Evolutionary conservation across 2,113 vertebrate genomes (phyloP).

Genomic region (Myodes glareolus): DNA sequence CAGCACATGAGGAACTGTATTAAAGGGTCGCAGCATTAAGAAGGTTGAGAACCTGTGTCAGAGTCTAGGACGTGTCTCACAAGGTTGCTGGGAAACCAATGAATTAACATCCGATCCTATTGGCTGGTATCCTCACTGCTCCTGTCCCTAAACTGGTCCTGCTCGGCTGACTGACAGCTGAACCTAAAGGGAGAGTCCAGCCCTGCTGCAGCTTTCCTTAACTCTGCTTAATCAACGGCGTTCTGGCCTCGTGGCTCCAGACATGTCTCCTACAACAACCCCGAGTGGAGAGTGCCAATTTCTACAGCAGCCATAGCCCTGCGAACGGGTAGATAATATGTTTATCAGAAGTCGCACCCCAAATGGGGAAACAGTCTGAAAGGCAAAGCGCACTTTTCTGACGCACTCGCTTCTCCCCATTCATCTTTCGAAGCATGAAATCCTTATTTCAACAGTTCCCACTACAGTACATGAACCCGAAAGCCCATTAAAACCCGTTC

Average conservation of each 20-base stretch:
- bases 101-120: background rate
- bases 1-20: background rate
- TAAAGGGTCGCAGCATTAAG: background rate
- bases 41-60: background rate
- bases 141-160: background rate
- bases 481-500: background rate
- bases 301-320: background rate
- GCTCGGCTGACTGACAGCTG: background rate
- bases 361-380: constrained; percentile 12
- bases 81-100: background rate
- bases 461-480: background rate
- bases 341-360: constrained; percentile 27
- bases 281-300: background rate
- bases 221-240: background rate
- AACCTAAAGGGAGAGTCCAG: background rate
- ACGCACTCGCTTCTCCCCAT: background rate
- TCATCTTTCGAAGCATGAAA: constrained; percentile 60
- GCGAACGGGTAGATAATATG: constrained; percentile 28
- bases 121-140: background rate
- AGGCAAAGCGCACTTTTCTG: background rate
- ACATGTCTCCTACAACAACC: background rate
- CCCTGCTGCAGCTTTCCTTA: background rate
- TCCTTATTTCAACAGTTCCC: constrained; percentile 37
- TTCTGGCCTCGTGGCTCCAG: background rate
- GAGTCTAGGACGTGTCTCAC: background rate